phyloP scores from a whole-genome alignment of 1,140 invertebrate species.

The Chionoecetes opilio region DNA sequence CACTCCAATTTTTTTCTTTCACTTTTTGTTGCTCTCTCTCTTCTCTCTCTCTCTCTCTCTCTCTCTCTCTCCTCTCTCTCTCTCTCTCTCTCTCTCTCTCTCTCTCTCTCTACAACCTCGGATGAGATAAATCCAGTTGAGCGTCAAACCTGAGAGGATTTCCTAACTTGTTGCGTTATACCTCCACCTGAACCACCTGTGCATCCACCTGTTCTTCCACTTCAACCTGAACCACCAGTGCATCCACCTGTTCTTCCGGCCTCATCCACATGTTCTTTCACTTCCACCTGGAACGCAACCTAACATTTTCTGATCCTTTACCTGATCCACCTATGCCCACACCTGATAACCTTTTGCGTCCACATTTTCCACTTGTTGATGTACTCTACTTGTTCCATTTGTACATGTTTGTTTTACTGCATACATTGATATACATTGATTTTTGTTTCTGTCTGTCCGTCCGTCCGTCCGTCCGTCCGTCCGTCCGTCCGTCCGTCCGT shows the following conservation, averaged over 20 bases:
- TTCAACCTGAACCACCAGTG: neutral
- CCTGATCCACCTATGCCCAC: neutral
- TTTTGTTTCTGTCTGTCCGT: too few relatives aligned
- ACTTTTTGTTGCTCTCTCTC: neutral
- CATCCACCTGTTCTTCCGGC: neutral
- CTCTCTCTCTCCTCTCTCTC: slow-evolving; percentile 10
- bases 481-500: too few relatives aligned
- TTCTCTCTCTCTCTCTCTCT: slow-evolving; percentile 9
- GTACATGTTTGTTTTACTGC: too few relatives aligned
- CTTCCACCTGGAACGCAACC: neutral
- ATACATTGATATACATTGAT: too few relatives aligned
- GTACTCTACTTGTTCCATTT: neutral
- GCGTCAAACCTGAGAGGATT: too few relatives aligned
- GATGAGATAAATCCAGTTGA: neutral
- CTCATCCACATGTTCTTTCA: neutral
- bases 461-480: too few relatives aligned
- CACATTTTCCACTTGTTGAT: neutral
- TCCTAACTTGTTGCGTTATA: neutral
- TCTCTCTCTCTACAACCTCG: neutral
- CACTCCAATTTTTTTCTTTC: neutral
- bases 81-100: slow-evolving; percentile 27
- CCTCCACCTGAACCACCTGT: neutral
- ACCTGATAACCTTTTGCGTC: neutral
- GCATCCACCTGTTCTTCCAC: neutral
- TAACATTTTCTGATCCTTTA: neutral